These are phyloP conservation scores for Saccopteryx bilineata DNA, from an alignment of 2,113 vertebrate genomes.

Conservation along the genomic window DNA sequence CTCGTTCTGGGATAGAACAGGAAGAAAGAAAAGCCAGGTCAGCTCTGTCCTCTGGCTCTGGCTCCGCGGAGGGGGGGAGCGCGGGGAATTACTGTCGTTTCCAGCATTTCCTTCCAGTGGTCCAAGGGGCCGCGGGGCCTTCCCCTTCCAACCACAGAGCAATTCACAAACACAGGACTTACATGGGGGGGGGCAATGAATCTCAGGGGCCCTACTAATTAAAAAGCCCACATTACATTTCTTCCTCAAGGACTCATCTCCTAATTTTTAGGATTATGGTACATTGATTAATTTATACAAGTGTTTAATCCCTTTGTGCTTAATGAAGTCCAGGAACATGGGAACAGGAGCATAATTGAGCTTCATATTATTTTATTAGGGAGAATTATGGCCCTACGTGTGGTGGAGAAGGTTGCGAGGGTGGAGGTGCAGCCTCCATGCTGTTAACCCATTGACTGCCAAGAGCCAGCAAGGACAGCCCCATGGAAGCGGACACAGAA, in stretches of 20 bases:
- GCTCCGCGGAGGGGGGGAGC: not conserved
- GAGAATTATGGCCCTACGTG: slow-evolving; percentile 83
- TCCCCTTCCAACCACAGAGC: slow-evolving; percentile 76
- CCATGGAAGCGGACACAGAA: not conserved
- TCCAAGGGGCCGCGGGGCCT: not conserved
- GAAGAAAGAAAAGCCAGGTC: not conserved
- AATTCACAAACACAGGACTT: slow-evolving; percentile 86
- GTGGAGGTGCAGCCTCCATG: slow-evolving; percentile 54
- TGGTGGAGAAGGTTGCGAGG: slow-evolving; percentile 74
- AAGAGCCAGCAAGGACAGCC: not conserved
- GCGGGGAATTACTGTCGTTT: not conserved
- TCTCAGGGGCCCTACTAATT: slow-evolving; percentile 89
- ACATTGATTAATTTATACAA: slow-evolving; percentile 92
- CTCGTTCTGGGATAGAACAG: not conserved
- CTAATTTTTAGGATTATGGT: slow-evolving; percentile 91
- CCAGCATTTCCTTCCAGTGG: not conserved
- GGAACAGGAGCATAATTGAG: slow-evolving; percentile 87
- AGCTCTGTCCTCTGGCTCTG: not conserved
- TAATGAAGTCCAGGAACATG: slow-evolving; percentile 90
- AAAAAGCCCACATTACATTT: slow-evolving; percentile 90
- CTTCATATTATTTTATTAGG: slow-evolving; percentile 88
- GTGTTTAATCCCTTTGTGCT: slow-evolving; percentile 91
- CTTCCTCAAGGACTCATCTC: slow-evolving; percentile 90
- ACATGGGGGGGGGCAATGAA: slow-evolving; percentile 83
- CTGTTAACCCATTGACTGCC: slow-evolving; percentile 82